Base-by-base conservation (phyloP, 30 jellyfish, hydroid and myxozoan species). In the Turritopsis rubra region DNA sequence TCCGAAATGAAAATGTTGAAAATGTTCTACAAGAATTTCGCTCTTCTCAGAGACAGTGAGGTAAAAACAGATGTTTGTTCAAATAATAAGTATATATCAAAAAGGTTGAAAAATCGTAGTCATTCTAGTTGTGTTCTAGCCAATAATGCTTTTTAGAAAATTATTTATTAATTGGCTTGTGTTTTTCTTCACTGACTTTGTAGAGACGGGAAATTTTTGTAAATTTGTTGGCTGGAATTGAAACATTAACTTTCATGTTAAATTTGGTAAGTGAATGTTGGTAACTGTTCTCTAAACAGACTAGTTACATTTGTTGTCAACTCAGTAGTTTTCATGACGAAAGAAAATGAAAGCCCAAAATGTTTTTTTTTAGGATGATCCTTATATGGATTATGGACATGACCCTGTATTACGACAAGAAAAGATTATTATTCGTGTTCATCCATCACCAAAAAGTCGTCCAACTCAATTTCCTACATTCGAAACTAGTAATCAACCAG, bases 1-100 rank as follows among this genome's bases (percentile, higher is more conserved):
- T 53, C 72, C 41, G 89, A 86, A 28, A 82, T 71, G 53, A 86
- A 84, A 74, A 21, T 27, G 25, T 75, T 92, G 29, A 88, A 75
- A 75, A 52, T 54, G 29, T 92, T 84, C 68, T 92, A 92, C 93
- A 88, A 85, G 81, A 85, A 88, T 26, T 92, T 70, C 70, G 90
- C 98, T 1, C 73, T 92, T 23, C 90, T 92, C 20, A 79, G 98
- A 73, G 98, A 92, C 75, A 68, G 52, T 24, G 98, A 92, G 95
- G 98, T 87, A 31, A 65, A 83, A 73, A n/a, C 30, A 68, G 19
- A 68, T n/a, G n/a, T n/a, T n/a, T n/a, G n/a, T n/a, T n/a, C n/a
- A n/a, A n/a, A n/a, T n/a, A n/a, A n/a, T n/a, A n/a, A n/a, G n/a
- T n/a, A n/a, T n/a, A n/a, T n/a, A n/a, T n/a, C n/a, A n/a, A n/a